These are phyloP conservation scores for Cremastinae sp. DNA, from an alignment of 2,888 invertebrate species.

Conservation along the genomic window DNA sequence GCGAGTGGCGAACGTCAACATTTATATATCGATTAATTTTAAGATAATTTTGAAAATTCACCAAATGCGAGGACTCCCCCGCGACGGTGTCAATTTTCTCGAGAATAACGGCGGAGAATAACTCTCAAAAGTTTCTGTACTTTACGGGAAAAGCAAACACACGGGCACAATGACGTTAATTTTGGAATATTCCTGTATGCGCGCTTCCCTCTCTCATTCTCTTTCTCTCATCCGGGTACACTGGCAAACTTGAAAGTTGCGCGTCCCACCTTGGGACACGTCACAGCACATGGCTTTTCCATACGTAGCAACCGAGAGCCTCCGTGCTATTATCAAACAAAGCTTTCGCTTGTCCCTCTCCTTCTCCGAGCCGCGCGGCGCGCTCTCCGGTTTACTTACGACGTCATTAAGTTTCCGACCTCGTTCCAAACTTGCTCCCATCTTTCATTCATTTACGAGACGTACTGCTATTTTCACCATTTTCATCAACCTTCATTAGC, in stretches of 20 bases:
- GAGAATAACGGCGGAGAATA: too few relatives aligned
- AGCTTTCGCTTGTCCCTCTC: not conserved
- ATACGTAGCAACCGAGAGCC: not conserved
- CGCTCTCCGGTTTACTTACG: constrained; percentile 25
- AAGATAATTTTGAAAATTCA: too few relatives aligned
- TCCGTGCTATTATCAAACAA: constrained; percentile 32
- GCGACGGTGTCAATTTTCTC: too few relatives aligned
- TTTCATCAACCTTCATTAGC: constrained; percentile 33
- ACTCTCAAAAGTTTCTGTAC: too few relatives aligned
- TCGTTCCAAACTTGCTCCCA: constrained; percentile 10
- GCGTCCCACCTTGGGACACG: constrained; percentile 3
- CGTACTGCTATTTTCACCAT: not conserved
- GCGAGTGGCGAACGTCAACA: too few relatives aligned
- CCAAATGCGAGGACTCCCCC: too few relatives aligned
- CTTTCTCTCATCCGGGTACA: not conserved
- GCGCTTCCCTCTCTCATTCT: not conserved
- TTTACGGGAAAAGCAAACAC: not conserved
- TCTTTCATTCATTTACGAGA: constrained; percentile 4
- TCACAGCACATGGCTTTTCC: constrained; percentile 19
- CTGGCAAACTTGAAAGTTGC: constrained; percentile 29
- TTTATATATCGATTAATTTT: too few relatives aligned
- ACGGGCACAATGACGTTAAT: not conserved
- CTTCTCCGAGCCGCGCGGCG: not conserved
- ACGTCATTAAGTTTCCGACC: constrained; percentile 35
- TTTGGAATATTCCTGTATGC: constrained; percentile 9